Evolutionary conservation across 1,140 invertebrate genomes (phyloP).

Genomic region (Hestina assimilis): DNA sequence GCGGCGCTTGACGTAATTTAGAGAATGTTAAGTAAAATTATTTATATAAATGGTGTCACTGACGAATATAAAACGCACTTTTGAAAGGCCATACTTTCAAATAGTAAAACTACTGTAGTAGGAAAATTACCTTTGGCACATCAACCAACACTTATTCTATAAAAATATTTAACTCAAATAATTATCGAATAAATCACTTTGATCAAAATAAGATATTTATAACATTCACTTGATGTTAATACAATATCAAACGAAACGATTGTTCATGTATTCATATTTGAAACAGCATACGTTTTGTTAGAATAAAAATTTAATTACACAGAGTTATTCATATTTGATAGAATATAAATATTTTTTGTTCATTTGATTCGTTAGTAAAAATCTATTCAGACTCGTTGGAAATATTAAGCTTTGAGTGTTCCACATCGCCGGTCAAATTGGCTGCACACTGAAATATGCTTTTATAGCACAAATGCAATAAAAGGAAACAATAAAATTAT

Average conservation of each 20-base stretch:
- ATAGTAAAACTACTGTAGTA: no score
- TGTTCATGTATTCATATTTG: not conserved
- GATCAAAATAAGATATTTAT: not conserved
- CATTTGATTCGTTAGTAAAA: conserved; percentile 30
- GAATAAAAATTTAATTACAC: conserved; percentile 7
- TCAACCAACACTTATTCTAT: no score
- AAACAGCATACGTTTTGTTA: not conserved
- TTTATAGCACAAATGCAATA: conserved; percentile 19
- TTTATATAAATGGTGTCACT: no score
- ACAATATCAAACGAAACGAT: not conserved
- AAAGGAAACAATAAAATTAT: conserved; percentile 14
- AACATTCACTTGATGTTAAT: not conserved
- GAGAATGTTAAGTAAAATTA: no score
- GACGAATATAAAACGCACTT: no score
- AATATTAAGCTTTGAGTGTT: conserved; percentile 27
- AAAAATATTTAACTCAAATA: no score
- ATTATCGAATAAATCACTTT: no score
- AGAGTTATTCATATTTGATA: conserved; percentile 22
- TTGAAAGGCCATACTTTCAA: no score
- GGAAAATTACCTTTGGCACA: no score
- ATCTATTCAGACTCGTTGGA: conserved; percentile 22
- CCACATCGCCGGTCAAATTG: conserved; percentile 20
- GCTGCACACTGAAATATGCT: conserved; percentile 22
- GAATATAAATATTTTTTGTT: conserved; percentile 25
- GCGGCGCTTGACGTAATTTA: no score